A percentile compares a stretch with the other conserved stretches of the same genome.
phyloP scores from a whole-genome alignment of 1,140 invertebrate species.

The Caligus rogercresseyi region DNA sequence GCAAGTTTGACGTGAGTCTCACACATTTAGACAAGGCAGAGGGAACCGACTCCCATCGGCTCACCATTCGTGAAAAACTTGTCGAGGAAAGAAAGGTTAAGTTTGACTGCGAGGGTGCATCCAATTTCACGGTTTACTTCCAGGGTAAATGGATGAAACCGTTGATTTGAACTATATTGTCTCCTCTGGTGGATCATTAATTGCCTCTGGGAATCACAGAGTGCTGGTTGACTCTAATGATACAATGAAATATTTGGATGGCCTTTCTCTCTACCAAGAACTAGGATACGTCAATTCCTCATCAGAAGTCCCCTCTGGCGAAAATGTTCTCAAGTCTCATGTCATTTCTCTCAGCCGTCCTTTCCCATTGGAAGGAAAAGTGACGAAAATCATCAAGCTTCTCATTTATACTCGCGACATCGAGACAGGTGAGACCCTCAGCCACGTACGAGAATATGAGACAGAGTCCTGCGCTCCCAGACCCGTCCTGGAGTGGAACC shows the following conservation, averaged over 20 bases:
- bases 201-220: not conserved
- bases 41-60: not conserved
- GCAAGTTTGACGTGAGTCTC: not conserved
- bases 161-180: conserved; percentile 6
- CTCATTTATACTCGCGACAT: not conserved
- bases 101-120: not conserved
- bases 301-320: not conserved
- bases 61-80: not conserved
- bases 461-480: not conserved
- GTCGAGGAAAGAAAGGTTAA: not conserved
- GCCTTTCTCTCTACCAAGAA: not conserved
- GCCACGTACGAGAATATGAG: not conserved
- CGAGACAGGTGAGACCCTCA: not conserved
- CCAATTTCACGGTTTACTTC: not conserved
- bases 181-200: not conserved
- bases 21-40: conserved; percentile 1
- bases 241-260: not conserved
- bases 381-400: not conserved
- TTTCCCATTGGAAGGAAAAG: not conserved
- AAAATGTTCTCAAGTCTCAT: not conserved
- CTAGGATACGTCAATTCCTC: not conserved
- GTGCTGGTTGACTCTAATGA: not conserved
- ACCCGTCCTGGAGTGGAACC: not conserved
- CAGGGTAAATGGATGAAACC: not conserved
- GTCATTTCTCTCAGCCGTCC: not conserved